phyloP scores from a whole-genome alignment of 2,797 vertebrate genomes.

The Mastacembelus armatus region DNA sequence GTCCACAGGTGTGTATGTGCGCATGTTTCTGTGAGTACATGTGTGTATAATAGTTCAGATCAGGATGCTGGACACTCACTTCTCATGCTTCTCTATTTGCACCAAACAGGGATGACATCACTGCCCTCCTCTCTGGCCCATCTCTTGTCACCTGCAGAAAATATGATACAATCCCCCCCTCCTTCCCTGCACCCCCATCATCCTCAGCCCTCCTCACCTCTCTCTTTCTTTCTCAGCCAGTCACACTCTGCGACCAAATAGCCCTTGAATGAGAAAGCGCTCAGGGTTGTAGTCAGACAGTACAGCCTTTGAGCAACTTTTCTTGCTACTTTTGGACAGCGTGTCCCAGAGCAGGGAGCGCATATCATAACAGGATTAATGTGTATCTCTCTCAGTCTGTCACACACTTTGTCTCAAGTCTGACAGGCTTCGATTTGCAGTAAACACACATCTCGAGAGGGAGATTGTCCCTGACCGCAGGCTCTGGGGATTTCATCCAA shows the following conservation, averaged over 20 bases:
- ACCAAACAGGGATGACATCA: slow-evolving; percentile 50
- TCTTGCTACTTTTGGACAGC: slow-evolving; percentile 3
- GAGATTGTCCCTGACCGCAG: slow-evolving; percentile 38
- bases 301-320: slow-evolving; percentile 16
- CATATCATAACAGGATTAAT: slow-evolving; percentile 61
- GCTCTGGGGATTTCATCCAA: slow-evolving; percentile 50
- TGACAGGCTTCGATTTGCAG: slow-evolving; percentile 45
- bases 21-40: neutral
- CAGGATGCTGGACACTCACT: slow-evolving; percentile 5
- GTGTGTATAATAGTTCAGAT: neutral
- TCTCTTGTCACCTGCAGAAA: slow-evolving; percentile 50
- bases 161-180: slow-evolving; percentile 26
- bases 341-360: slow-evolving; percentile 29
- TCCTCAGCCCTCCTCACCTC: neutral
- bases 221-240: neutral
- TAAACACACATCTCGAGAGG: slow-evolving; percentile 45
- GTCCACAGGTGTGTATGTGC: slow-evolving; percentile 3
- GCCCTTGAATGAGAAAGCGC: slow-evolving; percentile 44
- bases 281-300: slow-evolving; percentile 55
- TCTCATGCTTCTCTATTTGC: slow-evolving; percentile 43
- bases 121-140: slow-evolving; percentile 29
- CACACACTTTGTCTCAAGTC: slow-evolving; percentile 56
- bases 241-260: slow-evolving; percentile 30
- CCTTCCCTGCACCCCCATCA: slow-evolving; percentile 1
- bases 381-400: slow-evolving; percentile 47